These are phyloP conservation scores for Leptestheria dahalacensis DNA, from an alignment of 1,140 invertebrate species.

Conservation along the genomic window DNA sequence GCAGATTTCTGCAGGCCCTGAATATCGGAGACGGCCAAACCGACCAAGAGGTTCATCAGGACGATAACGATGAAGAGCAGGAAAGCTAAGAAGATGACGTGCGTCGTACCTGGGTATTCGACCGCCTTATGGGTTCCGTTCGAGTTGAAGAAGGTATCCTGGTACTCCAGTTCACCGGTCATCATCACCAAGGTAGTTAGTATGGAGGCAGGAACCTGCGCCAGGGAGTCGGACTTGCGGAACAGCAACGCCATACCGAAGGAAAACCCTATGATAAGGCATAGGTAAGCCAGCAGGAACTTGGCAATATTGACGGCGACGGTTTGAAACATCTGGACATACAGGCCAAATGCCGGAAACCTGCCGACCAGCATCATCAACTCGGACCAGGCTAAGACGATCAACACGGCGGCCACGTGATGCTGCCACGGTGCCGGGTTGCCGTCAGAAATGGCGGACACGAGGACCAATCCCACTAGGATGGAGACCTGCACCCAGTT, in stretches of 20 bases:
- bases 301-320: slow-evolving; percentile 72
- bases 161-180: slow-evolving; percentile 71
- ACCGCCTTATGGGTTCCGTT: slow-evolving; percentile 25
- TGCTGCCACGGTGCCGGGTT: slow-evolving; percentile 67
- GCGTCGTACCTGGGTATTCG: slow-evolving; percentile 40
- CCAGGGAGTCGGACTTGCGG: slow-evolving; percentile 20
- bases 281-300: slow-evolving; percentile 63
- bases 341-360: slow-evolving; percentile 65
- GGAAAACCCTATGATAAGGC: slow-evolving; percentile 65
- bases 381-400: slow-evolving; percentile 69
- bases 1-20: slow-evolving; percentile 59
- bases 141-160: slow-evolving; percentile 58
- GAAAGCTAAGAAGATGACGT: slow-evolving; percentile 58
- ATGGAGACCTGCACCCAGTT: slow-evolving; percentile 75
- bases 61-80: slow-evolving; percentile 69
- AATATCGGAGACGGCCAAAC: slow-evolving; percentile 67
- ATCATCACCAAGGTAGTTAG: slow-evolving; percentile 76
- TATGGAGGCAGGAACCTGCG: slow-evolving; percentile 24
- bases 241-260: slow-evolving; percentile 47
- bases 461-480: slow-evolving; percentile 60
- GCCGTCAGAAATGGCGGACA: slow-evolving; percentile 58
- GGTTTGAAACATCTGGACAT: slow-evolving; percentile 72
- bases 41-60: slow-evolving; percentile 67
- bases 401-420: slow-evolving; percentile 64
- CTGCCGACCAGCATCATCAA: slow-evolving; percentile 73